Percentiles rank a stretch among this genome's conserved stretches.
These are phyloP conservation scores for Eupithecia dodoneata DNA, from an alignment of 2,888 invertebrate species.

Conservation along the genomic window DNA sequence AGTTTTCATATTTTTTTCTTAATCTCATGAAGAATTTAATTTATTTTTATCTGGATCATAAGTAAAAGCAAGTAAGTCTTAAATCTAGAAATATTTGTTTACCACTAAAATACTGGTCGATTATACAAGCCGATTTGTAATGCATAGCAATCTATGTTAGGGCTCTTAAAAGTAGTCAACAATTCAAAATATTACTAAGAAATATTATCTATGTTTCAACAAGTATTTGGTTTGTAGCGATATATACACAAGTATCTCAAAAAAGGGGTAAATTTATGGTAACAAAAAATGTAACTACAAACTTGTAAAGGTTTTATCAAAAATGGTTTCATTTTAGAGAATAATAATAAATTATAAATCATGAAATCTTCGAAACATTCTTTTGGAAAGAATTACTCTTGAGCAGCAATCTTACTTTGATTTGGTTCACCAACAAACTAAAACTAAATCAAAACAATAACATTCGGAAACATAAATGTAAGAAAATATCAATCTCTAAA, in stretches of 20 bases:
- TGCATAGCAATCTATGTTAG: slow-evolving; percentile 62
- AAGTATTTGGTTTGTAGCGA: slow-evolving; percentile 48
- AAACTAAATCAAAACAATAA: background rate
- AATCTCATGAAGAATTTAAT: background rate
- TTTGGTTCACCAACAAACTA: background rate
- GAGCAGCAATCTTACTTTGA: background rate
- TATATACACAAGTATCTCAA: slow-evolving; percentile 56
- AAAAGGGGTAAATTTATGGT: slow-evolving; percentile 71
- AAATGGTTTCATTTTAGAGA: slow-evolving; percentile 61
- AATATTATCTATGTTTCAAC: slow-evolving; percentile 59
- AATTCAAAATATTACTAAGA: slow-evolving; percentile 73
- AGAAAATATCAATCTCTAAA: slow-evolving; percentile 40
- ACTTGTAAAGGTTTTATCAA: slow-evolving; percentile 80
- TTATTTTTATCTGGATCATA: slow-evolving; percentile 18
- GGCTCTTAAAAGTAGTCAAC: slow-evolving; percentile 82
- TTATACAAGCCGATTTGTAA: slow-evolving; percentile 59
- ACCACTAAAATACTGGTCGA: slow-evolving; percentile 61
- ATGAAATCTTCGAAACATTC: background rate
- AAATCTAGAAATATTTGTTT: slow-evolving; percentile 30
- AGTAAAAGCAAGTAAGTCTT: slow-evolving; percentile 35
- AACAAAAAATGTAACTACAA: slow-evolving; percentile 70
- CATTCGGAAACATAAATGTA: background rate
- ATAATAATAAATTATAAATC: slow-evolving; percentile 10
- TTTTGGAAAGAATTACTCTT: background rate
- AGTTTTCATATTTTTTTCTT: background rate